Base-by-base conservation (phyloP, 2,888 invertebrate genomes). In the Spicauda simplicius region DNA sequence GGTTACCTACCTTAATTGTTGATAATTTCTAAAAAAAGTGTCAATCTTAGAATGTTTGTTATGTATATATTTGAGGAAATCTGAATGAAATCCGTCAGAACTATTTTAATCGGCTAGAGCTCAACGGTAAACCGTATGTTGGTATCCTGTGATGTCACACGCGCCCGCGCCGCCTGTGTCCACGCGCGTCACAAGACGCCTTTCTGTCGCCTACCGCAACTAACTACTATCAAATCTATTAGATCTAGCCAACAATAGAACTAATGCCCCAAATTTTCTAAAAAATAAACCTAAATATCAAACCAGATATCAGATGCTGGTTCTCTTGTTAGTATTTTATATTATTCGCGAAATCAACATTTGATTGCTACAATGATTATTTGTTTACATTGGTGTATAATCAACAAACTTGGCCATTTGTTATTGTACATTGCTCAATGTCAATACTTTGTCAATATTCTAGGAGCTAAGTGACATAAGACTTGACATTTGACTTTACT, bases 11-110 rank as follows among this genome's bases (percentile, higher is more conserved):
- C n/a, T n/a, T n/a, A n/a, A 25, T 25, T 25, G 5, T 25, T 4
- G 25, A 25, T n/a, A n/a, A n/a, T n/a, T n/a, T 4, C 45, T 63
- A 50, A 50, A 1, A 41, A 14, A 12, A 41, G 14, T 41, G 14
- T 14, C 14, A 2, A 14, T 14, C 41, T 60, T 48, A 50, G 48
- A 18, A 64, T 56, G 30, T 64, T 48, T 18, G 50, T 33, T 64
- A 33, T 33, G n/a, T 52, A 52, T 60, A 52, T 12, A 48, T 83
- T 77, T 79, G 77, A 72, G 73, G 82, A 84, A 80, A 80, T 84
- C 74, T 82, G 85, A 80, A 80, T 85, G 81, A 86, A 85, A 85
- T 83, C 88, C 87, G 90, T 84, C 84, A 82, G 74, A 74, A 90
- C 89, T 92, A 91, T 91, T 91, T 25, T 5, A 2, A 25, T 90